Conservation (phyloP, 2,888 invertebrate species). For the Perizoma affinitatum region DNA sequence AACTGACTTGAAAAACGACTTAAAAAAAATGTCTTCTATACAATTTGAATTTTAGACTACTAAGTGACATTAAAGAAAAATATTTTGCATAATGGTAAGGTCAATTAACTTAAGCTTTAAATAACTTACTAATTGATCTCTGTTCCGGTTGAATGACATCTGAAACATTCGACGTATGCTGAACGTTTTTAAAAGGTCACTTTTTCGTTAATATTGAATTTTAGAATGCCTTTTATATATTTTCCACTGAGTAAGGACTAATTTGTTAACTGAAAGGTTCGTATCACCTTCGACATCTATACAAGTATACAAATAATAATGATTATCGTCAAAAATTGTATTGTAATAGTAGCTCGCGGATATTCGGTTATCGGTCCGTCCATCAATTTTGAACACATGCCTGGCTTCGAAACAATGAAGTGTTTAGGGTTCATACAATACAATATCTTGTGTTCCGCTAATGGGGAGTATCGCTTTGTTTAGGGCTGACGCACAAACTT, state of each 20-base stretch:
- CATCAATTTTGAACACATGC: conserved; percentile 63
- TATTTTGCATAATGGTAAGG: conserved; percentile 6
- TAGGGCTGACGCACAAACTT: conserved; percentile 44
- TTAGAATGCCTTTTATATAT: too few relatives aligned
- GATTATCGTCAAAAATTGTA: conserved; percentile 11
- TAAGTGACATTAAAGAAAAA: conserved; percentile 9
- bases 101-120: neutral
- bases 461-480: conserved; percentile 65
- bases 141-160: conserved; percentile 14
- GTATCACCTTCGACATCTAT: neutral
- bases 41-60: neutral
- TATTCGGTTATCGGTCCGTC: conserved; percentile 50
- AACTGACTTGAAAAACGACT: conserved; percentile 1
- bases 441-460: conserved; percentile 67
- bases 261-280: too few relatives aligned
- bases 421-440: conserved; percentile 62
- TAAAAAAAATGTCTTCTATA: neutral
- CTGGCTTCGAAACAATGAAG: conserved; percentile 63
- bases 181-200: too few relatives aligned
- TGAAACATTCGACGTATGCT: neutral
- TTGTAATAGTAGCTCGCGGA: conserved; percentile 28
- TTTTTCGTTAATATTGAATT: too few relatives aligned
- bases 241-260: too few relatives aligned
- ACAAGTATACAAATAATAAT: conserved; percentile 12
- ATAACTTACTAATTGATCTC: neutral